A percentile compares a stretch with the other conserved stretches of the same genome.
Evolutionary conservation across 2,888 invertebrate genomes (phyloP).

Genomic region (Hypena proboscidalis): DNA sequence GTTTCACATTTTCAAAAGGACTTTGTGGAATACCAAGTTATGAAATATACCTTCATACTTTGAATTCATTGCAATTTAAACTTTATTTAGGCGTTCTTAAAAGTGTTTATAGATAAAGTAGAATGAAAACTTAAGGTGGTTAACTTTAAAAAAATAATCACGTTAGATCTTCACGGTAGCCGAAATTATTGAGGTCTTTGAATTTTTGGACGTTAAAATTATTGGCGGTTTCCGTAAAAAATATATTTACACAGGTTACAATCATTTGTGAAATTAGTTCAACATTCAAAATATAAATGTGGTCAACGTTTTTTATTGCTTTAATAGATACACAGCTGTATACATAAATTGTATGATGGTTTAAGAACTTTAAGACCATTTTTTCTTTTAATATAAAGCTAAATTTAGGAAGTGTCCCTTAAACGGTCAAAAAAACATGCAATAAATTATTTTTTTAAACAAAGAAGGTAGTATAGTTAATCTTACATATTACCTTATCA

Average conservation of each 20-base stretch:
- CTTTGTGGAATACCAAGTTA: conserved; percentile 51
- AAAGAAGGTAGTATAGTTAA: conserved; percentile 1
- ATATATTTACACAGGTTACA: conserved; percentile 30
- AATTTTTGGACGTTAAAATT: conserved; percentile 48
- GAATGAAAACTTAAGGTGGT: conserved; percentile 17
- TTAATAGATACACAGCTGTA: conserved; percentile 29
- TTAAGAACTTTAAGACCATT: too few relatives aligned
- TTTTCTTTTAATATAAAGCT: too few relatives aligned
- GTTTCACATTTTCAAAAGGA: conserved; percentile 70
- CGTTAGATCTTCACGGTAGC: conserved; percentile 75
- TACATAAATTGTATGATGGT: conserved; percentile 7
- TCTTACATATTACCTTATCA: conserved; percentile 41
- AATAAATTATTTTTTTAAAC: not conserved
- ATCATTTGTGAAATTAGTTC: conserved; percentile 14
- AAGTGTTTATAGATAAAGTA: conserved; percentile 26
- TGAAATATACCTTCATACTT: not conserved
- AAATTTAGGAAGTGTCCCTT: too few relatives aligned
- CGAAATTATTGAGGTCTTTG: conserved; percentile 63
- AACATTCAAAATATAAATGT: conserved; percentile 14
- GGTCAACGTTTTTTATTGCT: conserved; percentile 29
- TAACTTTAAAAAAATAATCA: conserved; percentile 65
- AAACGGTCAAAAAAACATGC: not conserved
- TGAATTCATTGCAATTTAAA: conserved; percentile 31
- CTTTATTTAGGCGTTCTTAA: conserved; percentile 17
- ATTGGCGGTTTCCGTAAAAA: conserved; percentile 32